phyloP scores from a whole-genome alignment of 2,797 vertebrate species.

The Sciurus carolinensis region DNA sequence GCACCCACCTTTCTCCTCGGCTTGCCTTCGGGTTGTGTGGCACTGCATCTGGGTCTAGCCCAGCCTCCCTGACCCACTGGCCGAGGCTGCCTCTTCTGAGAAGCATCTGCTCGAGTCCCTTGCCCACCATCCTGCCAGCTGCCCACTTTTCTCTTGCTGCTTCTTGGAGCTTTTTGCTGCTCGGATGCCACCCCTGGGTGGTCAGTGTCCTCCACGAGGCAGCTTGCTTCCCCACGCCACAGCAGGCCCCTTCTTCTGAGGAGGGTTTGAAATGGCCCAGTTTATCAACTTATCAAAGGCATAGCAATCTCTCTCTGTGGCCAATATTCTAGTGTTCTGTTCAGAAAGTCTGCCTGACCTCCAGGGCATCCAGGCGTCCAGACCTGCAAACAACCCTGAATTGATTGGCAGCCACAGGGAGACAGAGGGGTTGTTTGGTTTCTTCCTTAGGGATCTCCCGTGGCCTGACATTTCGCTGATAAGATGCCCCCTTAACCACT shows the following conservation, averaged over 20 bases:
- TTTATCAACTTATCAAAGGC: neutral
- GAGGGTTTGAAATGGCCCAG: neutral
- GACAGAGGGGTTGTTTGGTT: rapidly evolving
- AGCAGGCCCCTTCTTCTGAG: too few relatives aligned
- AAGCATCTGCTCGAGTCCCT: neutral
- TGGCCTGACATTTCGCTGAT: rapidly evolving
- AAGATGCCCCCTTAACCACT: neutral
- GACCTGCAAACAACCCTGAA: rapidly evolving
- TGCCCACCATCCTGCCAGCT: neutral
- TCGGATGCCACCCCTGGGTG: neutral
- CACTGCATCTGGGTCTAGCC: too few relatives aligned
- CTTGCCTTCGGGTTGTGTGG: neutral
- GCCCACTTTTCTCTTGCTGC: neutral
- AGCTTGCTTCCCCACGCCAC: too few relatives aligned
- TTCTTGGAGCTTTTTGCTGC: neutral
- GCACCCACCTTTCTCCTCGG: neutral
- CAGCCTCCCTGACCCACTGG: rapidly evolving
- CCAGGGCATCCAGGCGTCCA: neutral
- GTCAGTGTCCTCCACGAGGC: neutral
- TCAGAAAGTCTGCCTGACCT: neutral
- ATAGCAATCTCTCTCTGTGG: rapidly evolving
- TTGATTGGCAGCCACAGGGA: rapidly evolving
- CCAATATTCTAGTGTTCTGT: rapidly evolving
- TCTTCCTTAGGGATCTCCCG: too few relatives aligned
- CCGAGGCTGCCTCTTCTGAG: rapidly evolving